These are phyloP conservation scores for Apodemia duryi DNA, from an alignment of 2,888 invertebrate species.

Conservation along the genomic window DNA sequence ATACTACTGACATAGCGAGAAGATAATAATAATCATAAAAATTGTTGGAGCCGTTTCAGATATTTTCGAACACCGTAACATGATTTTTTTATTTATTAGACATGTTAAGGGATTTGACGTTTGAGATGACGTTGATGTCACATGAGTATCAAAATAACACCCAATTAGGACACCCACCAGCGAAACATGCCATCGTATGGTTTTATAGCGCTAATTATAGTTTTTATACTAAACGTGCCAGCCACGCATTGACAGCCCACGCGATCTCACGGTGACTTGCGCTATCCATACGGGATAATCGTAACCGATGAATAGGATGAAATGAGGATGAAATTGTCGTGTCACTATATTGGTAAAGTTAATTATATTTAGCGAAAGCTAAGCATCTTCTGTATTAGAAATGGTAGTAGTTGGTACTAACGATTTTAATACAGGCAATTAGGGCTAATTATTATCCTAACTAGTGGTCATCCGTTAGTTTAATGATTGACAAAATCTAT, in stretches of 20 bases:
- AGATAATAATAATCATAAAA: too few species aligned
- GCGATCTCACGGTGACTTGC: neutral
- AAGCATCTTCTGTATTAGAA: too few species aligned
- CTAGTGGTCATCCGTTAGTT: too few species aligned
- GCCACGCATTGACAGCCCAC: constrained; percentile 7
- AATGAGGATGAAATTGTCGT: neutral
- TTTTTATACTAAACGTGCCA: constrained; percentile 4
- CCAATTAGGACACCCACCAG: neutral
- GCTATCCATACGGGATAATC: neutral
- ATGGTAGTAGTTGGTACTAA: too few species aligned
- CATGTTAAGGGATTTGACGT: too few species aligned
- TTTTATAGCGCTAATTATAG: neutral
- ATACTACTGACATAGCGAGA: too few species aligned
- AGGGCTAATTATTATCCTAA: too few species aligned
- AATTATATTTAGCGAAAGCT: neutral
- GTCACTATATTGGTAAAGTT: constrained; percentile 3
- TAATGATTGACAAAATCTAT: too few species aligned
- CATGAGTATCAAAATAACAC: neutral
- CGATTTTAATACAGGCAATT: too few species aligned
- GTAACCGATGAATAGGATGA: neutral
- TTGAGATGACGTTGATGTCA: neutral
- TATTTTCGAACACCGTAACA: too few species aligned
- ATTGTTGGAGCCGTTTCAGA: too few species aligned
- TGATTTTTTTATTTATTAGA: too few species aligned
- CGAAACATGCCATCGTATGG: neutral